These are phyloP conservation scores for Conistra vaccinii DNA, from an alignment of 2,888 invertebrate species.

Conservation along the genomic window DNA sequence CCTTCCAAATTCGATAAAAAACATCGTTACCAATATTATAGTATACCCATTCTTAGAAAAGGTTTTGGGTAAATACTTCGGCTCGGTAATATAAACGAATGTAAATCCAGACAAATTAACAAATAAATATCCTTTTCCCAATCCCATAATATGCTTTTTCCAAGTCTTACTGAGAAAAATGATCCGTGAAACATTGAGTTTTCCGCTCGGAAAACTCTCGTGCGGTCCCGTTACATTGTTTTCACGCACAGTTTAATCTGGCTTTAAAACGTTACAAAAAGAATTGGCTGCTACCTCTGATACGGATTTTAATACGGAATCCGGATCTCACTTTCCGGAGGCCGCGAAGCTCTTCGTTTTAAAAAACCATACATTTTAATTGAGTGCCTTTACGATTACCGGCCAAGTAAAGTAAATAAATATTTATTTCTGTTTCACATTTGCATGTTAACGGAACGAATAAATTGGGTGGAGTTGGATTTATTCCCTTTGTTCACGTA, in stretches of 20 bases:
- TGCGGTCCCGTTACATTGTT: conserved; percentile 63
- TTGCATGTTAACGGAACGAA: conserved; percentile 59
- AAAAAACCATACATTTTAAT: conserved; percentile 66
- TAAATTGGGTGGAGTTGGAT: conserved; percentile 64
- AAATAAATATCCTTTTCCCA: conserved; percentile 32
- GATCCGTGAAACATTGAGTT: conserved; percentile 58
- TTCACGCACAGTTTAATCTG: conserved; percentile 67
- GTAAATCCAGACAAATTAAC: conserved; percentile 26
- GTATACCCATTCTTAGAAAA: conserved; percentile 13
- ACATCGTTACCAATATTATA: conserved; percentile 13
- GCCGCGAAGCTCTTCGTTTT: conserved; percentile 47
- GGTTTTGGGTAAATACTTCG: conserved; percentile 21
- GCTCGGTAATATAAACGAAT: conserved; percentile 13
- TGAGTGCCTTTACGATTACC: conserved; percentile 61
- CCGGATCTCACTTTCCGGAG: conserved; percentile 48
- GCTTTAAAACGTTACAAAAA: conserved; percentile 64
- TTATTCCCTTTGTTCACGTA: conserved; percentile 71
- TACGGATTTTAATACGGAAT: conserved; percentile 59
- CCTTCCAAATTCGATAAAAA: background rate
- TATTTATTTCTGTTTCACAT: conserved; percentile 66
- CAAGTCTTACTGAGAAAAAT: conserved; percentile 53
- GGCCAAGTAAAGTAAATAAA: conserved; percentile 67
- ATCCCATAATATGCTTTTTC: conserved; percentile 45
- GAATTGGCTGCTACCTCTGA: conserved; percentile 55
- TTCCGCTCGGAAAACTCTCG: conserved; percentile 43